A percentile compares a stretch with the other conserved stretches of the same genome.
Evolutionary conservation across 1,140 invertebrate species (phyloP).

Genomic region (Drosophila pandora): DNA sequence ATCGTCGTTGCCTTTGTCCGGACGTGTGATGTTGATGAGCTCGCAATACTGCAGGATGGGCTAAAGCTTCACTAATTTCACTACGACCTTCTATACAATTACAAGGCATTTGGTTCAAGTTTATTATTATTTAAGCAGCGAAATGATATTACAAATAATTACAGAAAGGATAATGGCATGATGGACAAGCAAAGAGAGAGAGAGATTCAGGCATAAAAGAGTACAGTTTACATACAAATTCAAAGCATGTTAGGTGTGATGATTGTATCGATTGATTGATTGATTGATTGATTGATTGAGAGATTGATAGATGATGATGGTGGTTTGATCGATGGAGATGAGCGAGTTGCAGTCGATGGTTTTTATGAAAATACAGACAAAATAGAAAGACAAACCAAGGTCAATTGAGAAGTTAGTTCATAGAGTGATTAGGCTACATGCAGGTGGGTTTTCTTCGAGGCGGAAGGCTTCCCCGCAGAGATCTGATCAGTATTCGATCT

Average conservation of each 20-base stretch:
- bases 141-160: constrained; percentile 3
- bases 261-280: constrained; percentile 30
- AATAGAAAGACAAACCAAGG: constrained; percentile 45
- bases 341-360: constrained; percentile 40
- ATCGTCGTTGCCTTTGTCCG: constrained; percentile 46
- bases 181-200: constrained; percentile 26
- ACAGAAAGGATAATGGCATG: constrained; percentile 6
- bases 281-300: constrained; percentile 31
- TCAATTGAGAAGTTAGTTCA: constrained; percentile 38
- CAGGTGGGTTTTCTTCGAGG: constrained; percentile 7
- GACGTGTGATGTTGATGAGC: constrained; percentile 75
- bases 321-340: constrained; percentile 34
- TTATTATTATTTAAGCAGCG: constrained; percentile 12
- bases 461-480: not conserved
- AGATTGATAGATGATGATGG: too few relatives aligned
- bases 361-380: constrained; percentile 57
- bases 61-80: constrained; percentile 83
- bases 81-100: constrained; percentile 80
- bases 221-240: constrained; percentile 57
- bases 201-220: constrained; percentile 3
- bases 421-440: constrained; percentile 29
- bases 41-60: constrained; percentile 82
- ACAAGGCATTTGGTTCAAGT: constrained; percentile 8
- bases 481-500: not conserved
- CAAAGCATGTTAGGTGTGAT: constrained; percentile 25